Percentiles rank a stretch among this genome's conserved stretches.
phyloP scores from a whole-genome alignment of 2,113 vertebrate species.

The Pampusana beccarii region DNA sequence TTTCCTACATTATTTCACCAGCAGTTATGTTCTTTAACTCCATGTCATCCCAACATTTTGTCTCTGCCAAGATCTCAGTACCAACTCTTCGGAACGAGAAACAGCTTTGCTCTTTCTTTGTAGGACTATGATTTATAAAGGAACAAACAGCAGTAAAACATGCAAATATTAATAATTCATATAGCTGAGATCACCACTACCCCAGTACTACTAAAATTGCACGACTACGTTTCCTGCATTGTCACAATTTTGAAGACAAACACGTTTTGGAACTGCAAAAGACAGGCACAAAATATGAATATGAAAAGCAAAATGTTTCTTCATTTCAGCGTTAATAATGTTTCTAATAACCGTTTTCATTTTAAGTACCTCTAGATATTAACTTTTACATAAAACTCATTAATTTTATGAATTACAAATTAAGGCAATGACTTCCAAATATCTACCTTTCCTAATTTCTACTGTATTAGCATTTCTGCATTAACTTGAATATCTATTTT shows the following conservation, averaged over 20 bases:
- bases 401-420: slow-evolving; percentile 14
- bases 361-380: background rate
- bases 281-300: background rate
- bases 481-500: background rate
- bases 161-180: background rate
- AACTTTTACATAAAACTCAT: slow-evolving; percentile 7
- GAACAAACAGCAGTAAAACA: background rate
- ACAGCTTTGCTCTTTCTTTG: background rate
- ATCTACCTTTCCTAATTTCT: background rate
- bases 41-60: background rate
- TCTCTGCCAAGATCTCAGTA: background rate
- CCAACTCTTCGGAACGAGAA: background rate
- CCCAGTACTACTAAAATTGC: background rate
- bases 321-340: background rate
- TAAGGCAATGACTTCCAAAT: background rate
- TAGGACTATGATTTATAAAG: background rate
- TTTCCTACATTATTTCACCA: background rate
- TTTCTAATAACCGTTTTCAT: slow-evolving; percentile 1
- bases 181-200: background rate
- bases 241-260: background rate
- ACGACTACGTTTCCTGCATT: rapidly evolving
- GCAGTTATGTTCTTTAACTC: background rate
- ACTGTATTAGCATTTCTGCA: background rate
- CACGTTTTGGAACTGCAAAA: background rate
- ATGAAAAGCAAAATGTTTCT: background rate